Evolutionary conservation across 2,797 vertebrate genomes (phyloP).

Genomic region (Benthosema pterotum): DNA sequence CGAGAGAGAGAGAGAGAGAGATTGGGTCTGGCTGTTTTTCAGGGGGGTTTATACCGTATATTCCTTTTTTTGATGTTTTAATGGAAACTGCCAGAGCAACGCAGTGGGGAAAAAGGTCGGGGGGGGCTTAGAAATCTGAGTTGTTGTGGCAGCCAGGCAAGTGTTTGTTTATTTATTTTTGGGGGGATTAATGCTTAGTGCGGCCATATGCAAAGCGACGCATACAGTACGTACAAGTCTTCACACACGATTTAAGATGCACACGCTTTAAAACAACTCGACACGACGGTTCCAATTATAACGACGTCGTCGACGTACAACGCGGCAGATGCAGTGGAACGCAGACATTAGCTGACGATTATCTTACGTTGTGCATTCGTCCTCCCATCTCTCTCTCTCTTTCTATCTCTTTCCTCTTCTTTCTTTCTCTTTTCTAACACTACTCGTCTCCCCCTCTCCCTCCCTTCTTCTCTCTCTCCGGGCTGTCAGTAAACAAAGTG

Average conservation of each 20-base stretch:
- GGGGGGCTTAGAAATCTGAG: conserved; percentile 30
- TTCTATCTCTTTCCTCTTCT: background rate
- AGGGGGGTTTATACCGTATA: conserved; percentile 43
- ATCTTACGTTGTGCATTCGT: no score
- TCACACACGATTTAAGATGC: conserved; percentile 1
- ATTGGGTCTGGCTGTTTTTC: conserved; percentile 23
- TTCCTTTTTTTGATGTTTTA: conserved; percentile 60
- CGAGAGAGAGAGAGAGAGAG: conserved; percentile 26
- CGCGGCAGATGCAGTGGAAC: no score
- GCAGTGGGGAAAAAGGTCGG: conserved; percentile 61
- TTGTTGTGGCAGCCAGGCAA: conserved; percentile 17
- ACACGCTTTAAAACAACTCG: no score
- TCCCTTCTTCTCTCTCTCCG: background rate
- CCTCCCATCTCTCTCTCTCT: background rate
- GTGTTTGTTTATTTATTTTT: no score
- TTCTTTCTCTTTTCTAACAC: background rate
- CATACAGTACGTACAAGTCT: conserved; percentile 8
- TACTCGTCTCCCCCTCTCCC: background rate
- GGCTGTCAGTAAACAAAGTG: no score
- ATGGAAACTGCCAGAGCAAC: conserved; percentile 55
- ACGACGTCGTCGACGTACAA: no score
- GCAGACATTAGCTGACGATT: no score
- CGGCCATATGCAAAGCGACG: conserved; percentile 10
- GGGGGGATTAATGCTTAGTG: background rate
- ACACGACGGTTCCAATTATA: no score